Conservation (phyloP, 2,888 invertebrate species). For the Neelides folsomi region DNA sequence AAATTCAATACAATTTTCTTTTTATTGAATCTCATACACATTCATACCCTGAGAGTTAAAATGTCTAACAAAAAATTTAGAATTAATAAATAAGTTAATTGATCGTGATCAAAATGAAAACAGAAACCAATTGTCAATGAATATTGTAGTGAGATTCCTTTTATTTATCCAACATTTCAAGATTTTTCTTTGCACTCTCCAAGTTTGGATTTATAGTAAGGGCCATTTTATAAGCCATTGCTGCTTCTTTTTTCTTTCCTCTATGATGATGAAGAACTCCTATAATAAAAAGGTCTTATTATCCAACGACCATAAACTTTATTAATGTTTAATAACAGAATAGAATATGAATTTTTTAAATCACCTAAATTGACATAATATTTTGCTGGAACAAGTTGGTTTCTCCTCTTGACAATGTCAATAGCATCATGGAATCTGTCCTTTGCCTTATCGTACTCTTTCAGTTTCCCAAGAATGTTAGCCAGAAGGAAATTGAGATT, state of each 20-base stretch:
- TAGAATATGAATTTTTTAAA: too few relatives aligned
- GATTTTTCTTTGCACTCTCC: slow-evolving; percentile 55
- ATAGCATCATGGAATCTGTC: slow-evolving; percentile 64
- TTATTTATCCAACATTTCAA: slow-evolving; percentile 42
- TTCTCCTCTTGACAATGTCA: slow-evolving; percentile 38
- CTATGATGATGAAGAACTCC: slow-evolving; percentile 87
- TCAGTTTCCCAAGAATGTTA: slow-evolving; percentile 73
- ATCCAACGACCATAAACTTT: too few relatives aligned
- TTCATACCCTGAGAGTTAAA: too few relatives aligned
- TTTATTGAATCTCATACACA: too few relatives aligned
- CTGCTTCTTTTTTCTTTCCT: slow-evolving; percentile 62
- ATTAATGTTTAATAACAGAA: too few relatives aligned
- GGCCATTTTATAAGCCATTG: slow-evolving; percentile 59
- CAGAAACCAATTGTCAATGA: too few relatives aligned
- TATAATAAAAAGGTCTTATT: too few relatives aligned
- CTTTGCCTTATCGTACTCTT: slow-evolving; percentile 65
- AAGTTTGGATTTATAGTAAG: slow-evolving; percentile 56
- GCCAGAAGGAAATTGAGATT: slow-evolving; percentile 74
- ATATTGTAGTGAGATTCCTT: background rate
- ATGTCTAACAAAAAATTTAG: too few relatives aligned
- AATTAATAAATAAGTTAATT: too few relatives aligned
- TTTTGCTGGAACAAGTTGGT: slow-evolving; percentile 53
- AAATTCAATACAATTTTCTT: too few relatives aligned
- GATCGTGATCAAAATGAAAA: too few relatives aligned
- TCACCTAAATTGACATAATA: slow-evolving; percentile 84